Evolutionary conservation across 1,140 invertebrate genomes (phyloP).

Genomic region (Drosophila gunungcola): DNA sequence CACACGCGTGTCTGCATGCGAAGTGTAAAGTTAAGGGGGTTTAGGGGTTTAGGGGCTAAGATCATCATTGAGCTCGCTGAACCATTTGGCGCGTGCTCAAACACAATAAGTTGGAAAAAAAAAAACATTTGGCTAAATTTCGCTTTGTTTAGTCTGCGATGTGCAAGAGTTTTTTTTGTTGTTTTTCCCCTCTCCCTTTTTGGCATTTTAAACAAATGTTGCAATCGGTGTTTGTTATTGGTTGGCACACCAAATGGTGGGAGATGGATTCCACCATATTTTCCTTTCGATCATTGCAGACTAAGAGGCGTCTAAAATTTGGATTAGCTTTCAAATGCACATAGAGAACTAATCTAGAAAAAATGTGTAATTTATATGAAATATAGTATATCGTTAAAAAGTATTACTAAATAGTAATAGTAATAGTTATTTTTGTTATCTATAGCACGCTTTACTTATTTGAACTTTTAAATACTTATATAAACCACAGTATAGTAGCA

Average conservation of each 20-base stretch:
- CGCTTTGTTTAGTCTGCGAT: constrained; percentile 65
- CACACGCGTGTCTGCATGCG: constrained; percentile 11
- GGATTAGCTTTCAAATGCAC: constrained; percentile 10
- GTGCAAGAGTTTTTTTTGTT: constrained; percentile 1
- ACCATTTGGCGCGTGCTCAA: constrained; percentile 65
- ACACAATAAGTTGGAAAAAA: constrained; percentile 10
- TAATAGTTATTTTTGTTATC: no score
- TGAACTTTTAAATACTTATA: no score
- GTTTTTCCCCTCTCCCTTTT: background rate
- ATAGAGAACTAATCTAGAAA: background rate
- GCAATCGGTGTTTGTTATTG: constrained; percentile 28
- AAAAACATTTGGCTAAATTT: constrained; percentile 44
- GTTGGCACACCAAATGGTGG: constrained; percentile 7
- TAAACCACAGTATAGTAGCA: no score
- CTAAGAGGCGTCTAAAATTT: constrained; percentile 37
- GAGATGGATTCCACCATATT: constrained; percentile 33
- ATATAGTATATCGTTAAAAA: no score
- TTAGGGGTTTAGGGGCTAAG: background rate
- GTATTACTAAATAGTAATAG: no score
- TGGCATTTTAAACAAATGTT: constrained; percentile 55
- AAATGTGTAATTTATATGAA: background rate
- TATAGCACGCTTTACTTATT: no score
- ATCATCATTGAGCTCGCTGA: constrained; percentile 10
- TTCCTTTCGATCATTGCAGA: constrained; percentile 23
- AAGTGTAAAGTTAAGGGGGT: background rate